Base-by-base conservation (phyloP, 23 tunicate species). In the Botrylloides violaceus region DNA sequence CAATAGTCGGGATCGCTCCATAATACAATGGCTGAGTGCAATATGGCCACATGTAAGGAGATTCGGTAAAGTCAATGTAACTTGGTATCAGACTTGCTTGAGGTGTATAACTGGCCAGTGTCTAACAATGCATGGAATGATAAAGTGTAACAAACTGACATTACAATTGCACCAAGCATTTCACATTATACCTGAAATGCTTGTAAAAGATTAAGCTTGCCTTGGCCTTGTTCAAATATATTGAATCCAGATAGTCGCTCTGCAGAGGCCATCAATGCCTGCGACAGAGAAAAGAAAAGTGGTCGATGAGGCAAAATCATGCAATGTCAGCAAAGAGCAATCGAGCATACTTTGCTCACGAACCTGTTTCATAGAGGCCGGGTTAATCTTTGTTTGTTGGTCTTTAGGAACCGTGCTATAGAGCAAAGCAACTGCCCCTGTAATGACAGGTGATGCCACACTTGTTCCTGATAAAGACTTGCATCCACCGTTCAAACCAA, bases 41-140 rank as follows among this genome's bases (percentile, higher is more conserved):
- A 64, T 95, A 95, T 15, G 99, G 99, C 99, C 99, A 95, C 99
- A 95, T 95, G 80, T 87, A 95, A 19, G 96, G 96, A 58, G 91
- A 87, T 28, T 95, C 96, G 4, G 92, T 87, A 58, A 87, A 83
- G 58, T 95, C 99, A 24, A 95, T 65, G 66, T 87, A 79, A 32
- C 86, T 84, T 29, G 99, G 99, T 2, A 80, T 49, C 55, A 95
- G 61, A 49, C 96, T 79, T 4, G 95, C 96, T 64, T 95, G 99
- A 1, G 96, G 99, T 18, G 78, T 71, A 72, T 87, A 95, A 28
- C 96, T 81, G 61, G 79, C 71, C 47, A 92, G 57, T 58, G 85
- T 84, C 83, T 81, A 63, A 19, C 20, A 49, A 49, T 0, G 20
- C 58, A 0, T 49, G 0, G n/a, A 49, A 49, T 49, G n/a, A 49